Conservation (phyloP, 1,140 invertebrate genomes). For the Xylocopa sonorina region DNA sequence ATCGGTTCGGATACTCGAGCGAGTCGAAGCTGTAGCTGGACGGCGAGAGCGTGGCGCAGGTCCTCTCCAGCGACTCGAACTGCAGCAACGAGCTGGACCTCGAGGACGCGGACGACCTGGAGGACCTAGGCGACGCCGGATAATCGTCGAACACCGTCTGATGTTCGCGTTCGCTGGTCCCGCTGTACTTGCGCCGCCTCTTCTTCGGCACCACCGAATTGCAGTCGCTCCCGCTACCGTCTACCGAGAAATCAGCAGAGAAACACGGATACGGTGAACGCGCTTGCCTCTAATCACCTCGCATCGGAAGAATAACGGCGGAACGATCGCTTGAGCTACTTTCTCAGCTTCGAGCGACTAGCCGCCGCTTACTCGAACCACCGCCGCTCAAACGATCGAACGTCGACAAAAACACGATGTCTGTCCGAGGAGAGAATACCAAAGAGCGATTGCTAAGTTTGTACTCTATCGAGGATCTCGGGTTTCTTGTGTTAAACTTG, state of each 20-base stretch:
- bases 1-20: slow-evolving; percentile 80
- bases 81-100: slow-evolving; percentile 90
- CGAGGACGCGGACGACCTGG: slow-evolving; percentile 71
- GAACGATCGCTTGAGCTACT: slow-evolving; percentile 34
- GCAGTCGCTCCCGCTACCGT: slow-evolving; percentile 87
- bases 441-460: too few species aligned
- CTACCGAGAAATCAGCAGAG: slow-evolving; percentile 53
- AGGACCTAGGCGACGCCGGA: slow-evolving; percentile 79
- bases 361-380: too few species aligned
- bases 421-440: too few species aligned
- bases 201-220: slow-evolving; percentile 91
- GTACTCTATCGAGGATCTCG: too few species aligned
- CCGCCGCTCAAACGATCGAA: too few species aligned
- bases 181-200: slow-evolving; percentile 85
- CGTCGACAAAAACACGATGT: too few species aligned
- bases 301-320: slow-evolving; percentile 39
- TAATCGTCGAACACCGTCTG: slow-evolving; percentile 72
- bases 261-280: slow-evolving; percentile 33
- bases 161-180: slow-evolving; percentile 73
- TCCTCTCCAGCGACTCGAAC: slow-evolving; percentile 90
- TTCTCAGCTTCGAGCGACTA: too few species aligned
- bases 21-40: slow-evolving; percentile 84
- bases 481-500: too few species aligned
- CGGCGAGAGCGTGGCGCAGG: slow-evolving; percentile 84
- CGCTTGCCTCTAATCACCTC: background rate